phyloP scores from a whole-genome alignment of 2,113 vertebrate species.

The Protobothrops flavoviridis region DNA sequence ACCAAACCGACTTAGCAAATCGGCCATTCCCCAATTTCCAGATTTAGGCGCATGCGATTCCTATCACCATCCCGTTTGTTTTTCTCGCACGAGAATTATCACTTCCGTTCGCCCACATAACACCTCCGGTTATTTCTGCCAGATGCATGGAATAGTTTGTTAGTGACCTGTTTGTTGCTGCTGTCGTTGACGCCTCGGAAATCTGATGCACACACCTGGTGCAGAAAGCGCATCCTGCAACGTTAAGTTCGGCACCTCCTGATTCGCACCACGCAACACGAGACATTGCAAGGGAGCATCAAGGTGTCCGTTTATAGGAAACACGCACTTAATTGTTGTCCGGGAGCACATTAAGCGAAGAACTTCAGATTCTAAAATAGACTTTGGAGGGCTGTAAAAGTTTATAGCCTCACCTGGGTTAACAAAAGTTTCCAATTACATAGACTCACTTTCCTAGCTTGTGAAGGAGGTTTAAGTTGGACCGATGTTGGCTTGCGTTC shows the following conservation, averaged over 20 bases:
- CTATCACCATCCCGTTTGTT: conserved; percentile 1
- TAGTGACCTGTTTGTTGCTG: neutral
- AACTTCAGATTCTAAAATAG: neutral
- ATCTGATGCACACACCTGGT: conserved; percentile 10
- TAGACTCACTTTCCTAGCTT: neutral
- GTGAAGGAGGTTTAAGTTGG: neutral
- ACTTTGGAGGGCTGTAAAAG: neutral
- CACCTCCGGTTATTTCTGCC: conserved; percentile 40
- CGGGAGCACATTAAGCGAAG: neutral
- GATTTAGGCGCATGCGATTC: rapidly evolving
- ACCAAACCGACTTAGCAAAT: conserved; percentile 7
- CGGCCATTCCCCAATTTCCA: neutral
- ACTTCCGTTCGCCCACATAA: neutral
- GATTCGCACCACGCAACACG: neutral
- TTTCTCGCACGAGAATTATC: neutral
- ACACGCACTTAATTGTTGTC: neutral
- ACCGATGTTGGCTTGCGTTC: neutral
- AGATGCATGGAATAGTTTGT: conserved; percentile 29
- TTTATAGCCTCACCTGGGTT: neutral
- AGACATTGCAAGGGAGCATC: neutral
- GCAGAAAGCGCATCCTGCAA: conserved; percentile 10
- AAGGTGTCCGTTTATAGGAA: conserved; percentile 1
- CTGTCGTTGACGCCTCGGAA: neutral
- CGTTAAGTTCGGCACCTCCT: neutral
- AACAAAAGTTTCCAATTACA: neutral